A percentile compares a stretch with the other conserved stretches of the same genome.
Conservation (phyloP, 2,888 invertebrate species). For the Autographa pulchrina region DNA sequence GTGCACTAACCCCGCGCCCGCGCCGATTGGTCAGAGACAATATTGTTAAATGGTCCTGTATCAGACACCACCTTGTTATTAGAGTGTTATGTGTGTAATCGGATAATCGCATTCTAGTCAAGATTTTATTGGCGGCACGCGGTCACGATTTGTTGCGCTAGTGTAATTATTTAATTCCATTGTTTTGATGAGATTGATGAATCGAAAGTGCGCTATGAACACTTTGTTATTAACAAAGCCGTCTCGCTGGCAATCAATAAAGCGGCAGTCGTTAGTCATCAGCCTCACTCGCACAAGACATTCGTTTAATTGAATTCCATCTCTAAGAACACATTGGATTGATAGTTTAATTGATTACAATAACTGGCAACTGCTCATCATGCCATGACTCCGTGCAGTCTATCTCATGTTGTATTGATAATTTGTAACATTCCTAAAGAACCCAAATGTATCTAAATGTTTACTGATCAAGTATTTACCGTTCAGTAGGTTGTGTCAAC, state of each 20-base stretch:
- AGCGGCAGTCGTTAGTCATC: conserved; percentile 66
- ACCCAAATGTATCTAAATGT: no score
- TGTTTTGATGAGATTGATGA: conserved; percentile 82
- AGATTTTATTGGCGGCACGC: conserved; percentile 72
- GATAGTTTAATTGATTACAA: conserved; percentile 52
- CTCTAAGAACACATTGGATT: conserved; percentile 40
- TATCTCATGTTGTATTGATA: conserved; percentile 3
- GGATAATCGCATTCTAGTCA: conserved; percentile 68
- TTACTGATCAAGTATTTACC: no score
- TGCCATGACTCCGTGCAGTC: neutral
- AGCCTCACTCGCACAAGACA: conserved; percentile 49
- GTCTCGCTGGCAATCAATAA: conserved; percentile 67
- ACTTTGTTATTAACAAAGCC: conserved; percentile 75
- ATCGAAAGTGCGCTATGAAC: conserved; percentile 73
- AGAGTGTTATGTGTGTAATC: conserved; percentile 79
- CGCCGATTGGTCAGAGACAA: conserved; percentile 75
- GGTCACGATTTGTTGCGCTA: conserved; percentile 76
- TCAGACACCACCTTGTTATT: conserved; percentile 72
- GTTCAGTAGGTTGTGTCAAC: no score
- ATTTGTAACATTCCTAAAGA: neutral
- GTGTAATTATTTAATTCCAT: conserved; percentile 74
- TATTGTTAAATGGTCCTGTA: conserved; percentile 73
- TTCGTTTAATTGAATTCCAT: conserved; percentile 56
- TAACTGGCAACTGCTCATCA: conserved; percentile 34
- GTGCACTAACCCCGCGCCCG: conserved; percentile 45